Base-by-base conservation (phyloP, 2,888 invertebrate species). In the Augiades crinisus region DNA sequence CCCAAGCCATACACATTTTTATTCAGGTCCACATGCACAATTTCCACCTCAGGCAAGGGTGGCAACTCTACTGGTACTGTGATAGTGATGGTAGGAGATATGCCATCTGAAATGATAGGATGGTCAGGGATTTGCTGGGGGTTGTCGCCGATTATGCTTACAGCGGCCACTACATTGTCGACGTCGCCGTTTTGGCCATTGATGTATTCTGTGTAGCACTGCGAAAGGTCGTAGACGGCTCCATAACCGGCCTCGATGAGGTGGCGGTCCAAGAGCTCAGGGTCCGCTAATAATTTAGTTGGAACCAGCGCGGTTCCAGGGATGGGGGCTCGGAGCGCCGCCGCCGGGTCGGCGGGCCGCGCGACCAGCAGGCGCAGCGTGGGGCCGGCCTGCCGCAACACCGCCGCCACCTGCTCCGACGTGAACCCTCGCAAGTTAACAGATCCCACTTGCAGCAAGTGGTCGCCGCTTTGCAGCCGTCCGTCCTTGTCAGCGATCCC, bases 401-500 rank as follows among this genome's bases (percentile, higher is more conserved):
- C 90, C 7, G 90, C 80, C 8, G 90, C 90, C 30, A 98, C 98
- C 86, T 97, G 96, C 83, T 99, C 99, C 47, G 98, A 98, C 57
- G 97, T 97, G 93, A 99, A 97, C 54, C 99, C 99, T 47, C 98
- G 94, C 64, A 99, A 92, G 88, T 97, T 97, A 63, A 99, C 96
- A 64, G 98, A 96, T 38, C 96, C 96, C 66, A 97, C 96, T 90
- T 99, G 99, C 67, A 99, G 92, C 68, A 99, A 96, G 89, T 99
- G 99, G 86, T 99, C 99, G 5, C 99, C 99, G 83, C 98, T 96
- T 83, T 97, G 97, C 62, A 99, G 91, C 46, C 98, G 93, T 56
- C 95, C 96, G 91, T 99, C 99, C 75, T 95, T 95, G 81, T 99
- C 99, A 30, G 99, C 98, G 12, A 98, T 96, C 57, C 99, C 99